Conservation (phyloP, 1,140 invertebrate species). For the Pygmarrhopalites habei region DNA sequence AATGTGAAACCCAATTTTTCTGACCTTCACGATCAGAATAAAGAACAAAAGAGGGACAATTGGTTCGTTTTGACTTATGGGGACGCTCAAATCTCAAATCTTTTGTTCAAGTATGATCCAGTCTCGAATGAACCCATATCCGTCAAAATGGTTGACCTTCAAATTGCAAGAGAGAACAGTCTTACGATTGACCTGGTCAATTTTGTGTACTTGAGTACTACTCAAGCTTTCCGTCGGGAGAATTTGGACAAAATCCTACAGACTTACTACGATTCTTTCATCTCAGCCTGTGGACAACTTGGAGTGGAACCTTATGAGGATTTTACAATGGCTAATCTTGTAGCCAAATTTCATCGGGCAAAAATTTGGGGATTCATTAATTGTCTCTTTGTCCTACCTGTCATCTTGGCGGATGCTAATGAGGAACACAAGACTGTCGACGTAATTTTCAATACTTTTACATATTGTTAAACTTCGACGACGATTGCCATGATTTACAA, state of each 20-base stretch:
- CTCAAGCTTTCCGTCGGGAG: constrained; percentile 16
- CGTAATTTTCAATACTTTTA: too few relatives aligned
- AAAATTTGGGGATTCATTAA: constrained; percentile 14
- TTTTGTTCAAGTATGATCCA: constrained; percentile 51
- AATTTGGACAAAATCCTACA: constrained; percentile 41
- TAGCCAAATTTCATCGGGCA: constrained; percentile 1
- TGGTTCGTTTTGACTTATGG: constrained; percentile 54
- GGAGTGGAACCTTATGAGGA: constrained; percentile 5
- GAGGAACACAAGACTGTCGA: neutral
- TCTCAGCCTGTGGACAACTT: neutral
- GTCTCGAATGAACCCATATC: neutral
- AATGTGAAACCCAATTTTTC: neutral
- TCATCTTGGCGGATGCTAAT: constrained; percentile 6
- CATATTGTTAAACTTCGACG: too few relatives aligned
- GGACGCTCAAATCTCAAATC: constrained; percentile 66
- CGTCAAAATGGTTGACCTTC: constrained; percentile 21
- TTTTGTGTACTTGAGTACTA: constrained; percentile 17
- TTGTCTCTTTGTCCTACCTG: constrained; percentile 5
- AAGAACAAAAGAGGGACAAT: constrained; percentile 6
- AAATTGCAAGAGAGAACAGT: constrained; percentile 11
- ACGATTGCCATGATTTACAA: too few relatives aligned
- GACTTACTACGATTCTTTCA: constrained; percentile 42
- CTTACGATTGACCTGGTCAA: constrained; percentile 15
- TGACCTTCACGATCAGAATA: constrained; percentile 9
- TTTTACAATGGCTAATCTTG: constrained; percentile 10